A percentile compares a stretch with the other conserved stretches of the same genome.
These are phyloP conservation scores for Yasuhikotakia modesta DNA, from an alignment of 2,797 vertebrate species.

Conservation along the genomic window DNA sequence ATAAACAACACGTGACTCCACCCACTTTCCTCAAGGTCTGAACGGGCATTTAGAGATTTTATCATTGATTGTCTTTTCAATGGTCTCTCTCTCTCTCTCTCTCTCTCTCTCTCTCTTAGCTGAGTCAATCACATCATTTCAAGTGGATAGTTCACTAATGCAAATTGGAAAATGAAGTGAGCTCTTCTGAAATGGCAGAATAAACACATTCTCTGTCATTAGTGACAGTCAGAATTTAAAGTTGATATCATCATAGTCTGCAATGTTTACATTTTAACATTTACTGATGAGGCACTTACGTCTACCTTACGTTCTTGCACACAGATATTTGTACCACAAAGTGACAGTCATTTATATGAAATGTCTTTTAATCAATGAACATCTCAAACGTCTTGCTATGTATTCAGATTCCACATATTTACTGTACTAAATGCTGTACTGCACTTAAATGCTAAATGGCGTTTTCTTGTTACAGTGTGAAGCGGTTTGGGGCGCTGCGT, in stretches of 20 bases:
- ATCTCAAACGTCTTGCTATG: no score
- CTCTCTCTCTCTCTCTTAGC: slow-evolving; percentile 23
- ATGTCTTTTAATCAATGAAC: no score
- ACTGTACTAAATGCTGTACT: no score
- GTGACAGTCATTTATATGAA: background rate
- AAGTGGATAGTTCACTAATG: slow-evolving; percentile 56
- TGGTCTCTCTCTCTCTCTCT: slow-evolving; percentile 31
- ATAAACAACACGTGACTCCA: slow-evolving; percentile 44
- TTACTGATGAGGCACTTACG: background rate
- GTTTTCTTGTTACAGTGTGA: background rate
- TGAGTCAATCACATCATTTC: slow-evolving; percentile 55
- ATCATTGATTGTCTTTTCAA: slow-evolving; percentile 41
- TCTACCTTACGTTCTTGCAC: background rate
- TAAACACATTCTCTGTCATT: slow-evolving; percentile 33
- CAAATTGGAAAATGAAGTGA: slow-evolving; percentile 54
- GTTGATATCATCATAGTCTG: background rate
- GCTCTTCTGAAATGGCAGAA: slow-evolving; percentile 25
- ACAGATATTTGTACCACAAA: background rate
- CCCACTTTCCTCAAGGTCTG: slow-evolving; percentile 38
- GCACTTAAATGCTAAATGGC: background rate
- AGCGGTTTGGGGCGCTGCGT: background rate
- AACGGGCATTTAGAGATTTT: slow-evolving; percentile 51
- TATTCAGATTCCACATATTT: no score
- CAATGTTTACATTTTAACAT: slow-evolving; percentile 8
- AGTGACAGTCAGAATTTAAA: slow-evolving; percentile 30